Evolutionary conservation across 2,888 invertebrate genomes (phyloP).

Genomic region (Parnassius glacialis): DNA sequence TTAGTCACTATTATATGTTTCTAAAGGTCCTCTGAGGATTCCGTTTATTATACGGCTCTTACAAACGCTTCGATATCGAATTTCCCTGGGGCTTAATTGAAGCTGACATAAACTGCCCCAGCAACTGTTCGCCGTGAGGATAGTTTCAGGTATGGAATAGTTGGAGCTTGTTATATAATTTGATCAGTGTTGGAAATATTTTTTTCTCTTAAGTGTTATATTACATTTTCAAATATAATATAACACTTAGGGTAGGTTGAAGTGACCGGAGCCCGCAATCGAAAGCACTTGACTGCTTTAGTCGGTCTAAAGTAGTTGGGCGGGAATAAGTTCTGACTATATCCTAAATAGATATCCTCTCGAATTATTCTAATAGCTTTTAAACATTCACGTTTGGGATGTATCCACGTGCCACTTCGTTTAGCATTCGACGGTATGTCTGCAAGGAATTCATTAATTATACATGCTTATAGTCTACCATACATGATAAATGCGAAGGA

Average conservation of each 20-base stretch:
- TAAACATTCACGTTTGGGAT: background rate
- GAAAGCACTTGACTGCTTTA: too few species aligned
- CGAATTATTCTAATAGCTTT: too few species aligned
- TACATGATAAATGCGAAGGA: background rate
- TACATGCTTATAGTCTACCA: conserved; percentile 1
- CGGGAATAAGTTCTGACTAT: too few species aligned
- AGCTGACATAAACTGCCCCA: conserved; percentile 3
- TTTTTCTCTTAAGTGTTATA: too few species aligned
- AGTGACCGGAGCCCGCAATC: too few species aligned
- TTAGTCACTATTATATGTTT: background rate
- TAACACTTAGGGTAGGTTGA: too few species aligned
- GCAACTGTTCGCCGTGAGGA: conserved; percentile 5
- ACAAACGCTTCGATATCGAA: conserved; percentile 16
- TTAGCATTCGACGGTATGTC: conserved; percentile 3
- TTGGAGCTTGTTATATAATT: background rate
- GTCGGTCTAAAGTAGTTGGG: too few species aligned
- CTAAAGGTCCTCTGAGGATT: conserved; percentile 16
- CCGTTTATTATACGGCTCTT: conserved; percentile 6
- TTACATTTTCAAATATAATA: too few species aligned
- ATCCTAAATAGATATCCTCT: too few species aligned
- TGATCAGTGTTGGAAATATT: too few species aligned
- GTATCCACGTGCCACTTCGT: conserved; percentile 10
- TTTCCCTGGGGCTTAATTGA: conserved; percentile 16
- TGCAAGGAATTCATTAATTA: conserved; percentile 19
- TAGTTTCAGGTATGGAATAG: conserved; percentile 6